Conservation (phyloP, 2,113 vertebrate genomes). For the Anseranas semipalmata region DNA sequence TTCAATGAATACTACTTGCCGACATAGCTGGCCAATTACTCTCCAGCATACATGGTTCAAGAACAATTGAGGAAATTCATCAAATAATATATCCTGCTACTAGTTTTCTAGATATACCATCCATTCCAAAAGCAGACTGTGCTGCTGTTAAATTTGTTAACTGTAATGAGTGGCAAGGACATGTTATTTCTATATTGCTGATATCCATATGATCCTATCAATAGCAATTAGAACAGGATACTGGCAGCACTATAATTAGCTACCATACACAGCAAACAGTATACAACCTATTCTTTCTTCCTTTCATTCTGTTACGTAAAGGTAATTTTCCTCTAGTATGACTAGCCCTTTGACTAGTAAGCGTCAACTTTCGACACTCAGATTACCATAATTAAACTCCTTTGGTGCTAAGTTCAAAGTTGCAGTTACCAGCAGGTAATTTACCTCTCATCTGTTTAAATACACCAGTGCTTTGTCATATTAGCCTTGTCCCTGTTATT, state of each 20-base stretch:
- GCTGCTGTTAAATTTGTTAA: not conserved
- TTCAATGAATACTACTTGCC: not conserved
- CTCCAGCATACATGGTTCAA: not conserved
- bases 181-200: not conserved
- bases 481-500: not conserved
- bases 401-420: not conserved
- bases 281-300: not conserved
- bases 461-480: not conserved
- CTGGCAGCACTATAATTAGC: not conserved
- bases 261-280: not conserved
- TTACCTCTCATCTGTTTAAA: slow-evolving; percentile 9
- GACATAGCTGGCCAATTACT: not conserved
- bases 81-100: not conserved
- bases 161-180: not conserved
- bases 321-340: not conserved
- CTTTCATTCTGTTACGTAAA: not conserved
- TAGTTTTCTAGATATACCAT: not conserved
- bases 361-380: not conserved
- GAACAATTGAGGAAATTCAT: not conserved
- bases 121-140: not conserved
- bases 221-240: not conserved
- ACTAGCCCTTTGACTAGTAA: not conserved
- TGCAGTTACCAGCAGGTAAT: not conserved
- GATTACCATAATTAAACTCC: slow-evolving; percentile 20
- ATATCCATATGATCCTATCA: not conserved